Conservation (phyloP, 2,797 vertebrate species). For the Micromesistius poutassou region DNA sequence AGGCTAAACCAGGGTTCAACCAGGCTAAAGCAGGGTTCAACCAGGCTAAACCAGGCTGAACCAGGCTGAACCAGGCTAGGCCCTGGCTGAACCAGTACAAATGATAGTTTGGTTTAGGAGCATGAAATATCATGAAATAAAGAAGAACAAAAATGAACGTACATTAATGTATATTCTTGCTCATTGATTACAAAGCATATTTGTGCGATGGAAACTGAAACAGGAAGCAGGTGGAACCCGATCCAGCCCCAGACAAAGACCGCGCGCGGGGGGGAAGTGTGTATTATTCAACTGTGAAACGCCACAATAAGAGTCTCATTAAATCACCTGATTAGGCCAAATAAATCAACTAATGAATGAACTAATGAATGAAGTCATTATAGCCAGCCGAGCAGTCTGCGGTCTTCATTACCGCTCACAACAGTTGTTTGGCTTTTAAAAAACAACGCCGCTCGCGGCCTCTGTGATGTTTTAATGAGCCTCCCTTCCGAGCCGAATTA, state of each 20-base stretch:
- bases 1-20: not conserved
- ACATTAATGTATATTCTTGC: not conserved
- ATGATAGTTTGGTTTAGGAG: no score
- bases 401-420: not conserved
- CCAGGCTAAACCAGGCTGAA: no score
- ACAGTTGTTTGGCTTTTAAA: not conserved
- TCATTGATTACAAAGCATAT: not conserved
- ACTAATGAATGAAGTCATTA: conserved; percentile 1
- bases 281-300: not conserved
- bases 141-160: not conserved
- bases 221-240: not conserved
- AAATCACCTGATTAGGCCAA: conserved; percentile 4
- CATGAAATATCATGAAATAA: no score
- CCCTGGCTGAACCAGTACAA: no score
- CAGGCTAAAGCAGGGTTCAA: no score
- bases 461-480: not conserved
- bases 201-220: not conserved
- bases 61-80: no score
- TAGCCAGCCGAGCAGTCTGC: not conserved
- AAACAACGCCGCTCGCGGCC: not conserved
- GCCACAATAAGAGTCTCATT: conserved; percentile 1
- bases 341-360: not conserved
- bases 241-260: not conserved
- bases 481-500: not conserved
- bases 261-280: conserved; percentile 25